Percentiles rank a stretch among this genome's conserved stretches.
Conservation (phyloP, 2,888 invertebrate genomes). For the Gasteruption jaculator region DNA sequence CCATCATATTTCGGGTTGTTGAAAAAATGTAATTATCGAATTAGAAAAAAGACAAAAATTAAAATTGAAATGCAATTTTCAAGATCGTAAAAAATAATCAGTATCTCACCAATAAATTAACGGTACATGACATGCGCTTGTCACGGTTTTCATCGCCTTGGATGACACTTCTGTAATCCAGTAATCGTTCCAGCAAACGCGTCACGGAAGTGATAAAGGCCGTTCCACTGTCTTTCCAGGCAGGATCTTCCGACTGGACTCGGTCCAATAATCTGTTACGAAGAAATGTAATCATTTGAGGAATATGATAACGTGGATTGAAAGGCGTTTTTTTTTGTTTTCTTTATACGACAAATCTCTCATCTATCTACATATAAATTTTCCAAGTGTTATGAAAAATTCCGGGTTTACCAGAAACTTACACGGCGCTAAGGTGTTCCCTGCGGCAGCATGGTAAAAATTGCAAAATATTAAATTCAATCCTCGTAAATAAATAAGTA, state of each 20-base stretch:
- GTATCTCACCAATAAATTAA: constrained; percentile 83
- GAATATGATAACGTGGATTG: constrained; percentile 5
- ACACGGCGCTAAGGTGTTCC: constrained; percentile 91
- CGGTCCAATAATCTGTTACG: constrained; percentile 72
- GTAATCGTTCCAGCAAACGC: constrained; percentile 76
- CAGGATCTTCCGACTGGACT: constrained; percentile 78
- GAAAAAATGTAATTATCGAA: no score
- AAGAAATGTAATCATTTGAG: constrained; percentile 3
- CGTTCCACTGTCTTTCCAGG: constrained; percentile 88
- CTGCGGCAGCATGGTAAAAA: constrained; percentile 57
- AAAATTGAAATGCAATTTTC: no score
- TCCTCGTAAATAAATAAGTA: constrained; percentile 6
- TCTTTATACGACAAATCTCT: not conserved
- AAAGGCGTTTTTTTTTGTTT: no score
- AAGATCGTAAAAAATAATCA: no score
- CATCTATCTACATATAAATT: no score
- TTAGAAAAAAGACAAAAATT: no score
- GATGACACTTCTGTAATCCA: constrained; percentile 93
- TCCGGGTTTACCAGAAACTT: constrained; percentile 62
- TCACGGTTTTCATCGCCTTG: constrained; percentile 93
- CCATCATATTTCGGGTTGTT: no score
- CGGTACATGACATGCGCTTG: constrained; percentile 94
- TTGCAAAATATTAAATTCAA: constrained; percentile 13
- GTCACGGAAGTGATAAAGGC: constrained; percentile 92
- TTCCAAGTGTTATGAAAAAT: constrained; percentile 17